A percentile compares a stretch with the other conserved stretches of the same genome.
phyloP scores from a whole-genome alignment of 2,113 vertebrate species.

The Eubucco bourcierii region DNA sequence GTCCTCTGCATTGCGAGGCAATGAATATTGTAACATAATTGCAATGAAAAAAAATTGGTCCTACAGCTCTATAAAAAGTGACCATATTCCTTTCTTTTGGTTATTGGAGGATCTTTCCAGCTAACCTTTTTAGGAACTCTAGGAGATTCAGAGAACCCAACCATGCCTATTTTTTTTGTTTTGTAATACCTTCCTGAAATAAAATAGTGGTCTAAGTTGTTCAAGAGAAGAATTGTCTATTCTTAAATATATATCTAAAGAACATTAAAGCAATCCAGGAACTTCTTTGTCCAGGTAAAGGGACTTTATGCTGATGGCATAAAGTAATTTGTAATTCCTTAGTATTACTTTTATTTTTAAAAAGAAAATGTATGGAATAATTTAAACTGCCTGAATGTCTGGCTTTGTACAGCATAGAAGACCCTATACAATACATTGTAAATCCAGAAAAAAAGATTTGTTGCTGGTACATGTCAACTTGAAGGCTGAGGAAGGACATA shows the following conservation, averaged over 20 bases:
- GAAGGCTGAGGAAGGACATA: not conserved
- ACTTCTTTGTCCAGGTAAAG: not conserved
- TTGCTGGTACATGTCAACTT: not conserved
- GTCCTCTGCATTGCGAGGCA: not conserved
- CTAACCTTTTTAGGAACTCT: not conserved
- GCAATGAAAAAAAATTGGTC: not conserved
- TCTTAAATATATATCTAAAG: not conserved
- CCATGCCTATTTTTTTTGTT: not conserved
- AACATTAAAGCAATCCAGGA: not conserved
- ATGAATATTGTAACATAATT: not conserved
- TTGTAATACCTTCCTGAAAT: not conserved
- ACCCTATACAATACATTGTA: not conserved
- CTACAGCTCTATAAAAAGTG: not conserved
- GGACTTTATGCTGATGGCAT: not conserved
- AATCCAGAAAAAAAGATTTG: not conserved
- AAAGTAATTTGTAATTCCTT: not conserved
- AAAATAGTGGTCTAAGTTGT: not conserved
- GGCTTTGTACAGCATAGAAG: not conserved
- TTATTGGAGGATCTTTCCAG: not conserved
- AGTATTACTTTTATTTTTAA: too few relatives aligned
- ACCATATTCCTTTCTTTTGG: accelerated
- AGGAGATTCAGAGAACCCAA: not conserved
- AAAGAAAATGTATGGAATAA: not conserved
- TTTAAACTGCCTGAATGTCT: not conserved
- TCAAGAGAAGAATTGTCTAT: not conserved